Evolutionary conservation across 2,113 vertebrate species (phyloP), one percentile per base, ranked within the genome.

Genomic region (Myxocyprinus asiaticus): DNA sequence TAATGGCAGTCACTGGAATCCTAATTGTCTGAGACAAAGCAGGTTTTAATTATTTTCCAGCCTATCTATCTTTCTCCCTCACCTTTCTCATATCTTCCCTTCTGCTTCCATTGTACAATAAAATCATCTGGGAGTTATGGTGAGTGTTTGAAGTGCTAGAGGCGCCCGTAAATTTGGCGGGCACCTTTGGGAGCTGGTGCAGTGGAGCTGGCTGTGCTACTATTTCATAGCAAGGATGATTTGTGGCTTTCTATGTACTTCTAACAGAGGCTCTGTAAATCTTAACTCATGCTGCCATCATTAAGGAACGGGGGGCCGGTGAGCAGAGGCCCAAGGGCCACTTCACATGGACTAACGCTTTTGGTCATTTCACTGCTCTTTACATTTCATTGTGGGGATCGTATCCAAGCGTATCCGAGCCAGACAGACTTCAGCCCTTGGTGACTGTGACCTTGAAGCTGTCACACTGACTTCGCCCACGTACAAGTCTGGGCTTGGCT

Each of bases 151-250:
- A 98, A 96, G 96, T 95, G 88, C 92, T 90, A 87, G 88, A 94
- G 90, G 91, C 89, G 93, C 90, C 22, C 93, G 95, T 98, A 98
- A 98, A 98, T 98, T 98, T 95, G 92, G 92, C 88, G 90, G 94
- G 94, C 94, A 94, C 93, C 95, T 96, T 93, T 92, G 95, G 92
- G 93, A 88, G 87, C 87, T 87, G 69, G 83, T 93, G 94, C 93
- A 87, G 84, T 89, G 80, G 87, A 33, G 22, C 3, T 33, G 22
- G 22, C 22, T 33, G 22, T 86, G 89, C 91, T 92, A 91, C 91
- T 92, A 91, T 94, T 95, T 96, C 93, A 92, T 90, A 94, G 92
- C 91, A 90, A 89, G 71, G 5, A 88, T 96, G 95, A 97, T 98
- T 98, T 97, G 94, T 94, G 87, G 92, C 87, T 85, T 86, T 93